These are phyloP conservation scores for Leptestheria dahalacensis DNA, from an alignment of 1,140 invertebrate genomes.

Conservation along the genomic window DNA sequence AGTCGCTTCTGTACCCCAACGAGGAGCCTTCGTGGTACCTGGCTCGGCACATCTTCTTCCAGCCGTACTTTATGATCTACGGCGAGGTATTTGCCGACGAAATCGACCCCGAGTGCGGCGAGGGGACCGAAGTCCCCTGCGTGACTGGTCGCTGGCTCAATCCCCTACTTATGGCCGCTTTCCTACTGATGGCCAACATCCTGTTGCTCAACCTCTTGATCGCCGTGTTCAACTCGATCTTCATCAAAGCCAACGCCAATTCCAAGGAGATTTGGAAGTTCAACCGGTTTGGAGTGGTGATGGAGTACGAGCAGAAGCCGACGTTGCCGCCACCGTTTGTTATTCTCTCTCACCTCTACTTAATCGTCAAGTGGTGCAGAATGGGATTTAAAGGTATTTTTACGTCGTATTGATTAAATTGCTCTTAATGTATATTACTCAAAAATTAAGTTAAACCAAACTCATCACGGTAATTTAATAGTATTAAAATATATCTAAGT, in stretches of 20 bases:
- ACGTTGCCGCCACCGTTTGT: constrained; percentile 90
- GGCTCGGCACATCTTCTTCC: constrained; percentile 79
- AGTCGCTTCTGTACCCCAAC: constrained; percentile 81
- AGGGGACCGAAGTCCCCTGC: constrained; percentile 35
- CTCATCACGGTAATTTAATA: neutral
- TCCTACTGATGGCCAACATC: constrained; percentile 90
- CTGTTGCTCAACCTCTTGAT: constrained; percentile 94
- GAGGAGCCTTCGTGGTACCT: constrained; percentile 71
- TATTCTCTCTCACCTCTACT: constrained; percentile 73
- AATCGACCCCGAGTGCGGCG: constrained; percentile 41
- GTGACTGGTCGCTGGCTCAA: constrained; percentile 82
- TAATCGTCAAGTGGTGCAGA: constrained; percentile 66
- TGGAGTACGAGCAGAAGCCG: constrained; percentile 95
- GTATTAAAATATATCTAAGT: neutral
- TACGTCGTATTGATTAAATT: neutral
- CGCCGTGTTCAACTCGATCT: constrained; percentile 97
- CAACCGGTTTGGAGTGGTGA: constrained; percentile 90
- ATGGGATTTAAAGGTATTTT: constrained; percentile 53
- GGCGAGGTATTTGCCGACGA: constrained; percentile 78
- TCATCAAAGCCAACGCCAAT: constrained; percentile 85
- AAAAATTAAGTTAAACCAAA: too few species aligned
- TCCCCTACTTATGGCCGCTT: constrained; percentile 84
- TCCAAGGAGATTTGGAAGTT: constrained; percentile 98
- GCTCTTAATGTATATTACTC: neutral
- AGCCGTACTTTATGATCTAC: constrained; percentile 59